These are phyloP conservation scores for Orchesella flavescens DNA, from an alignment of 2,888 invertebrate genomes.

Conservation along the genomic window DNA sequence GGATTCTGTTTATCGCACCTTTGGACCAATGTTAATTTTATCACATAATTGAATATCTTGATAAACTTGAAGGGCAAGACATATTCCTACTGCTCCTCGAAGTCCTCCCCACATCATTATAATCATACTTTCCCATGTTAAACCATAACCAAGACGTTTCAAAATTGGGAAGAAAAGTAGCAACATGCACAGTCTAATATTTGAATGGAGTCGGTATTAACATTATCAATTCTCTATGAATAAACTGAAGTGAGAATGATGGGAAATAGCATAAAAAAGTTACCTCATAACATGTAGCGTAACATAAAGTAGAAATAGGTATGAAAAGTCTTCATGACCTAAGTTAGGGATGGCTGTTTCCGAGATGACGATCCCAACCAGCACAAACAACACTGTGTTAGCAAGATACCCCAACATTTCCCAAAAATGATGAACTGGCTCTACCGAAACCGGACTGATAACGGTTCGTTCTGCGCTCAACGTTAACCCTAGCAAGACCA, in stretches of 20 bases:
- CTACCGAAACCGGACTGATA: slow-evolving; percentile 75
- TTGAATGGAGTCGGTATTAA: not conserved
- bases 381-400: slow-evolving; percentile 79
- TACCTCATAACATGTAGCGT: slow-evolving; percentile 74
- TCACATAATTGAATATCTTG: slow-evolving; percentile 75
- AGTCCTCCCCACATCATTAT: slow-evolving; percentile 77
- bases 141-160: slow-evolving; percentile 77
- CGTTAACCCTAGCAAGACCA: slow-evolving; percentile 75
- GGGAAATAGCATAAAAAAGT: not conserved
- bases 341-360: slow-evolving; percentile 76
- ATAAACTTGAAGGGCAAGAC: slow-evolving; percentile 78
- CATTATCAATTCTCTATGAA: no score
- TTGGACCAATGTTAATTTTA: slow-evolving; percentile 59
- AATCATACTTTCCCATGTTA: slow-evolving; percentile 78
- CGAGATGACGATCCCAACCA: slow-evolving; percentile 79
- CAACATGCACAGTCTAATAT: slow-evolving; percentile 75
- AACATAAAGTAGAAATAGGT: slow-evolving; percentile 76
- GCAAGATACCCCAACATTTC: slow-evolving; percentile 75
- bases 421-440: slow-evolving; percentile 75
- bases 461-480: slow-evolving; percentile 74
- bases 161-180: slow-evolving; percentile 77
- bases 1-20: slow-evolving; percentile 36
- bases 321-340: slow-evolving; percentile 76
- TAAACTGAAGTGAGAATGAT: no score
- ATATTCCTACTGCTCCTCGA: slow-evolving; percentile 78